These are phyloP conservation scores for Esperia sulphurella DNA, from an alignment of 2,888 invertebrate genomes.

Conservation along the genomic window DNA sequence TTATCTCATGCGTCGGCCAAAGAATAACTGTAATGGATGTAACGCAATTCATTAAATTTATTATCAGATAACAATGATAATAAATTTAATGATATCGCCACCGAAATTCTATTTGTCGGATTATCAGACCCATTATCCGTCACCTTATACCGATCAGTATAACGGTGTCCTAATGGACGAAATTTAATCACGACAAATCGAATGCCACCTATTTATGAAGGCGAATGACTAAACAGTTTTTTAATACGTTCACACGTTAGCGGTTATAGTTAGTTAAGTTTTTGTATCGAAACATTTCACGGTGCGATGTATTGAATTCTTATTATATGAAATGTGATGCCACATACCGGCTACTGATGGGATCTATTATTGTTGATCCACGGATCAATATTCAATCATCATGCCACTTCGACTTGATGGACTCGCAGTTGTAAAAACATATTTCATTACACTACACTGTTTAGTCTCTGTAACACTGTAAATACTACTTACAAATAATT, in stretches of 20 bases:
- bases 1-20: background rate
- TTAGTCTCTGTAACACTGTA: conserved; percentile 38
- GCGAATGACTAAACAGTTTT: conserved; percentile 77
- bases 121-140: conserved; percentile 65
- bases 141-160: conserved; percentile 53
- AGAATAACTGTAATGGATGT: background rate
- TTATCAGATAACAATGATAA: conserved; percentile 39
- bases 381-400: conserved; percentile 77
- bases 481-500: conserved; percentile 1
- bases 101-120: conserved; percentile 60
- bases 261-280: conserved; percentile 78
- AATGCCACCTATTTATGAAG: conserved; percentile 78
- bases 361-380: conserved; percentile 77
- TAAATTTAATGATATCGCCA: conserved; percentile 50
- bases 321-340: conserved; percentile 77
- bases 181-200: conserved; percentile 79
- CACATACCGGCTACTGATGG: conserved; percentile 74
- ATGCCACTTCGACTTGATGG: conserved; percentile 57
- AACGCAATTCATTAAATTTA: conserved; percentile 21
- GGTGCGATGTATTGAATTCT: conserved; percentile 75
- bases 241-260: conserved; percentile 80
- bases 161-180: conserved; percentile 74
- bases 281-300: conserved; percentile 77
- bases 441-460: conserved; percentile 48
- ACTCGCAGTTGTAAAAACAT: conserved; percentile 45